phyloP scores from a whole-genome alignment of 2,888 invertebrate species.

The Tenthredo livida region DNA sequence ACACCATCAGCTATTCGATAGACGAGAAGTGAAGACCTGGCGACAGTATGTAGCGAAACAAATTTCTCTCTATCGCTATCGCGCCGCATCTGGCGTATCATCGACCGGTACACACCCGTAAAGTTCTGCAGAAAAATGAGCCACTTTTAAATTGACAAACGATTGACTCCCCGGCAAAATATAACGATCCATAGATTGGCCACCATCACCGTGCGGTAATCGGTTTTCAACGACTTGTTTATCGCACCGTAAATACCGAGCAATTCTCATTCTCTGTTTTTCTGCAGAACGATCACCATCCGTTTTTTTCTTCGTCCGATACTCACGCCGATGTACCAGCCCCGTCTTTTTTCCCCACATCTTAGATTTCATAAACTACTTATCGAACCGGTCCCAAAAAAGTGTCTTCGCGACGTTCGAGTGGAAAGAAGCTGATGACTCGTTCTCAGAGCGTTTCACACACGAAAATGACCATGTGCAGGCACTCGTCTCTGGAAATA shows the following conservation, averaged over 20 bases:
- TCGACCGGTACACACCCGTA: not conserved
- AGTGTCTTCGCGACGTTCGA: not conserved
- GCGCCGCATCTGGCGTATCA: too few relatives aligned
- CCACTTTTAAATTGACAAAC: slow-evolving; percentile 53
- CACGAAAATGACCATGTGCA: not conserved
- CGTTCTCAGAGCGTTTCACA: not conserved
- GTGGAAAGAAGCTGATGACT: not conserved
- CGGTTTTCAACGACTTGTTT: slow-evolving; percentile 64
- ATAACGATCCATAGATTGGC: slow-evolving; percentile 55
- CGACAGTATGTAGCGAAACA: not conserved
- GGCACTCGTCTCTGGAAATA: not conserved
- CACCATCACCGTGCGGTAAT: slow-evolving; percentile 57
- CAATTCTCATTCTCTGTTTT: not conserved
- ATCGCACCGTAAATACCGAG: slow-evolving; percentile 59
- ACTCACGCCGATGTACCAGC: too few relatives aligned
- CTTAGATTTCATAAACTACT: not conserved
- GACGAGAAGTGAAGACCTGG: not conserved
- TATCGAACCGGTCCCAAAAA: not conserved
- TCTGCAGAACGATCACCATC: not conserved
- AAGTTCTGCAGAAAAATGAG: not conserved
- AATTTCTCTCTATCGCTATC: not conserved
- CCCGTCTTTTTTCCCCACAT: not conserved
- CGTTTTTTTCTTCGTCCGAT: not conserved
- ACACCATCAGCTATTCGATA: not conserved
- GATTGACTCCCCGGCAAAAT: slow-evolving; percentile 54